Conservation (phyloP, 2,888 invertebrate species). For the Helleia helle region DNA sequence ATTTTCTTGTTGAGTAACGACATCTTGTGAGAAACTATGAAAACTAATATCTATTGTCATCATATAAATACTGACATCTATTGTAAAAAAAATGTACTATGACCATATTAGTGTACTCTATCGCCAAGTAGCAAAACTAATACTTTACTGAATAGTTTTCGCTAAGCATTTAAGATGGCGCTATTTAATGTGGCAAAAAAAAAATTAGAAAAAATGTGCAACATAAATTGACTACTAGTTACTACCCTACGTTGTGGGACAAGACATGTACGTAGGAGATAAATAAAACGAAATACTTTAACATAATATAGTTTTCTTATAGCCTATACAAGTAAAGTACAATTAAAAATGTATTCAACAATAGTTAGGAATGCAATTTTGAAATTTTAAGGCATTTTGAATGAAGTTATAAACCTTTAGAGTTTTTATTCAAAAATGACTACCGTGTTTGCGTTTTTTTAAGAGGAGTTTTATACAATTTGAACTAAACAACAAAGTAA, state of each 20-base stretch:
- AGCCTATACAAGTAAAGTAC: background rate
- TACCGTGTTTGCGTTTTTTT: too few relatives aligned
- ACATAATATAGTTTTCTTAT: conserved; percentile 3
- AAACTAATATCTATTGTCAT: too few relatives aligned
- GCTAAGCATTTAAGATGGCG: background rate
- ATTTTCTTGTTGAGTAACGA: conserved; percentile 3
- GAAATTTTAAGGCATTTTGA: background rate
- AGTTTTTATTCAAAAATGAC: too few relatives aligned
- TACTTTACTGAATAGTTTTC: background rate
- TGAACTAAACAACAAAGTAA: too few relatives aligned
- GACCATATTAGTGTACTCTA: background rate
- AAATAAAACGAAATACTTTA: background rate
- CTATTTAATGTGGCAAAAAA: too few relatives aligned
- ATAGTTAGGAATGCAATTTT: background rate
- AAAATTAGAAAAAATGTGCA: too few relatives aligned
- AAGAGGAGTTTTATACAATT: too few relatives aligned
- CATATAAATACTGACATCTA: background rate
- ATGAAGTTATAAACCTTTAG: background rate
- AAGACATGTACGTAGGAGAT: background rate
- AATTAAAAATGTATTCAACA: background rate
- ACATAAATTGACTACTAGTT: too few relatives aligned
- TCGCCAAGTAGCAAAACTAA: background rate
- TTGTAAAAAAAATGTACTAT: background rate
- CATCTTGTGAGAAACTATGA: conserved; percentile 18
- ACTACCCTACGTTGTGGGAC: too few relatives aligned